Evolutionary conservation across 2,797 vertebrate genomes (phyloP).

Genomic region (Schizopygopsis pylzovi): DNA sequence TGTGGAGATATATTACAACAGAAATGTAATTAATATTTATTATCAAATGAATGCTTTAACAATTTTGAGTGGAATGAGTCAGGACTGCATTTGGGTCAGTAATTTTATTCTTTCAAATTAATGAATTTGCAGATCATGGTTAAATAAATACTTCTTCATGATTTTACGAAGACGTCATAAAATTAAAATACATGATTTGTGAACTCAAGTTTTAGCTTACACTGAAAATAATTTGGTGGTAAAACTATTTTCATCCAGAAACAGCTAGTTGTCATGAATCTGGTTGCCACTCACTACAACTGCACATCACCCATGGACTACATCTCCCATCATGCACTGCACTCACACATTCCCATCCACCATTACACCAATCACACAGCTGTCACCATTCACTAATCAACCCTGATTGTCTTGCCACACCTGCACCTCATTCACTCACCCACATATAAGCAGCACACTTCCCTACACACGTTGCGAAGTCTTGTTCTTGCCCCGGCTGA

Average conservation of each 20-base stretch:
- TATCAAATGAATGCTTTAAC: slow-evolving; percentile 15
- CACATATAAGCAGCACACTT: too few relatives aligned
- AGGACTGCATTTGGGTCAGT: not conserved
- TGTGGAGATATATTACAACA: slow-evolving; percentile 6
- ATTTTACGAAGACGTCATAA: not conserved
- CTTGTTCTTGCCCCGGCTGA: too few relatives aligned
- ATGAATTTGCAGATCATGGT: not conserved
- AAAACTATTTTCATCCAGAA: not conserved
- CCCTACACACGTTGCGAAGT: too few relatives aligned
- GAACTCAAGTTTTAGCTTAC: not conserved
- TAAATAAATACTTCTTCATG: not conserved
- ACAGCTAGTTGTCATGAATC: not conserved
- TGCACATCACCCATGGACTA: too few relatives aligned
- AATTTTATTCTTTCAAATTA: not conserved
- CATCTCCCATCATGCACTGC: too few relatives aligned
- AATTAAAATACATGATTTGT: not conserved
- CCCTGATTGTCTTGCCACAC: too few relatives aligned
- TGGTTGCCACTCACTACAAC: too few relatives aligned
- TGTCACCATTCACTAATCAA: too few relatives aligned
- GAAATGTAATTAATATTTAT: slow-evolving; percentile 36
- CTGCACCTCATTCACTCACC: too few relatives aligned
- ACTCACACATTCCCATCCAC: too few relatives aligned
- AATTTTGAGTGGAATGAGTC: not conserved
- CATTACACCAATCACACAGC: too few relatives aligned
- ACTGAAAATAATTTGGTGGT: not conserved